Percentiles rank a stretch among this genome's conserved stretches.
These are phyloP conservation scores for Zapus hudsonius DNA, from an alignment of 2,113 vertebrate species.

Conservation along the genomic window DNA sequence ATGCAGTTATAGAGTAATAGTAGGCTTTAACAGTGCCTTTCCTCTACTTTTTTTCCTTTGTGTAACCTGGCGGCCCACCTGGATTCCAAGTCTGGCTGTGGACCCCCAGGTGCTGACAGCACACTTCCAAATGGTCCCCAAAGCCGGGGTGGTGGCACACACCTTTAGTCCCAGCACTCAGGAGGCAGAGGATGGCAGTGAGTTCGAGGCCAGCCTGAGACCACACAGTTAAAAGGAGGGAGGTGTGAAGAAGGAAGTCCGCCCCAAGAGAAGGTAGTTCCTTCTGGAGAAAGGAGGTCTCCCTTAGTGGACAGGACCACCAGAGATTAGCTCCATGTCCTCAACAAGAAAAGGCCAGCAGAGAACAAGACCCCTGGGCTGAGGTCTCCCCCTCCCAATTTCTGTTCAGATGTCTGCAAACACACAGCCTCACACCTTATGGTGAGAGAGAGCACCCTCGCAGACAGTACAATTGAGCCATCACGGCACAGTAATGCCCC, in stretches of 20 bases:
- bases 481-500: not conserved
- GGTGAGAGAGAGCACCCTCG: too few relatives aligned
- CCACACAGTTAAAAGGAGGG: too few relatives aligned
- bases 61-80: not conserved
- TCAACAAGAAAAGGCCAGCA: too few relatives aligned
- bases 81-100: not conserved
- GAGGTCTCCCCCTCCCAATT: not conserved
- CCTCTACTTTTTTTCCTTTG: not conserved
- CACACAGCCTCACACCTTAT: not conserved
- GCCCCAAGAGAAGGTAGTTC: too few relatives aligned
- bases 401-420: fast-evolving
- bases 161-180: too few relatives aligned
- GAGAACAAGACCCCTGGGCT: not conserved
- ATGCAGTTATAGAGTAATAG: not conserved
- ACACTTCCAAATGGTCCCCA: not conserved
- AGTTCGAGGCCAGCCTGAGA: too few relatives aligned
- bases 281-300: fast-evolving
- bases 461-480: too few relatives aligned
- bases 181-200: too few relatives aligned
- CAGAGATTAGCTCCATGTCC: fast-evolving
- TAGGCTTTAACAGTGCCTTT: not conserved
- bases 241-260: not conserved
- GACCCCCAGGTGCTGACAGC: not conserved
- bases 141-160: too few relatives aligned
- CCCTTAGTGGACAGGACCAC: fast-evolving